These are phyloP conservation scores for Eupeodes latifasciatus DNA, from an alignment of 2,888 invertebrate genomes.

Conservation along the genomic window DNA sequence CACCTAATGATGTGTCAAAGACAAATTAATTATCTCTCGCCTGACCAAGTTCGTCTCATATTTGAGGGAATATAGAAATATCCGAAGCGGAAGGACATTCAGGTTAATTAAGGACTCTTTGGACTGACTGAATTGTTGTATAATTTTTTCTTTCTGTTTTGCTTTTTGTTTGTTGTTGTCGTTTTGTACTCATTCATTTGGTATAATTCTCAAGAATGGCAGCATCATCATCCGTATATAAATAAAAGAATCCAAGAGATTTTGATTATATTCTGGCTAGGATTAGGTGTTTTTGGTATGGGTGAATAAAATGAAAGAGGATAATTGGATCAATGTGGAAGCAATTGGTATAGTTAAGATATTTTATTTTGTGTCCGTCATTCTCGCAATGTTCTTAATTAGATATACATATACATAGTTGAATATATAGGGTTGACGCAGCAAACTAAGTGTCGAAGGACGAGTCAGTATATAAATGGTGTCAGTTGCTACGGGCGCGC, in stretches of 20 bases:
- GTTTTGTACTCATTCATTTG: neutral
- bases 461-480: too few species aligned
- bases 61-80: slow-evolving; percentile 2
- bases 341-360: neutral
- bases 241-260: slow-evolving; percentile 4
- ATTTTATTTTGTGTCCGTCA: neutral
- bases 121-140: neutral
- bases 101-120: slow-evolving; percentile 30
- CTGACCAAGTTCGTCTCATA: slow-evolving; percentile 42
- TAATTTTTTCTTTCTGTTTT: neutral
- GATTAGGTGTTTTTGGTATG: neutral
- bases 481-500: too few species aligned
- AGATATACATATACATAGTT: too few species aligned
- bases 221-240: neutral
- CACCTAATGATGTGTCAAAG: slow-evolving; percentile 61
- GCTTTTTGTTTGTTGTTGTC: neutral
- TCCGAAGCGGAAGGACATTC: slow-evolving; percentile 48
- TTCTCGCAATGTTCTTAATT: too few species aligned
- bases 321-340: slow-evolving; percentile 26
- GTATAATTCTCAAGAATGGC: slow-evolving; percentile 7
- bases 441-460: too few species aligned
- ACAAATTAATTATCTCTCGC: slow-evolving; percentile 58
- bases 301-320: slow-evolving; percentile 9
- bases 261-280: slow-evolving; percentile 2
- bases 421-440: too few species aligned